Percentiles rank a stretch among this genome's conserved stretches.
These are phyloP conservation scores for Acestrorhynchus altus DNA, from an alignment of 2,797 vertebrate species.

Conservation along the genomic window DNA sequence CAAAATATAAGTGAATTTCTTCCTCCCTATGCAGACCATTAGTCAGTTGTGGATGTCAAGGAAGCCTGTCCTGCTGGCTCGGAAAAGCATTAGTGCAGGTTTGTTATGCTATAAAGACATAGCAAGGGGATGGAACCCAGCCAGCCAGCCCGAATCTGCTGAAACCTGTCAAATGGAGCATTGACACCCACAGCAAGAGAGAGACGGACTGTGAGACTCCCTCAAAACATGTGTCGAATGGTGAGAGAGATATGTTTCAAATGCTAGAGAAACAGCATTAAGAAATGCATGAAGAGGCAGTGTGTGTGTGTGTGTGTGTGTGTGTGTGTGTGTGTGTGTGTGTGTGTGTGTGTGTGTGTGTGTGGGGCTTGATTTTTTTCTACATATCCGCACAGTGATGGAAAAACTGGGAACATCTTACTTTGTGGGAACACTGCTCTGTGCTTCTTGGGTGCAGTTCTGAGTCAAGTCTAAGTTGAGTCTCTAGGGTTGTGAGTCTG, in stretches of 20 bases:
- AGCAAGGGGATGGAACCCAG: background rate
- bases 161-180: background rate
- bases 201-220: background rate
- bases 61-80: background rate
- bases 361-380: too few species aligned
- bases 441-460: too few species aligned
- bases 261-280: background rate
- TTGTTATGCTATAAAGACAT: conserved; percentile 26
- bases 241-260: background rate
- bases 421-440: too few species aligned
- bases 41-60: conserved; percentile 22
- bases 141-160: conserved; percentile 1
- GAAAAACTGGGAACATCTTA: background rate
- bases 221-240: background rate
- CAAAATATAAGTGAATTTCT: conserved; percentile 12
- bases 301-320: background rate
- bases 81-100: conserved; percentile 12
- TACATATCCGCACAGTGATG: too few species aligned
- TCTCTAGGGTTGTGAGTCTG: too few species aligned
- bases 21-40: conserved; percentile 10
- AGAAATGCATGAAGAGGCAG: background rate
- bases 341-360: too few species aligned
- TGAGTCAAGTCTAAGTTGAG: too few species aligned
- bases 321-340: too few species aligned
- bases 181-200: conserved; percentile 3